Percentiles rank a stretch among this genome's conserved stretches.
These are phyloP conservation scores for Thomomys bottae DNA, from an alignment of 2,113 vertebrate genomes.

Conservation along the genomic window DNA sequence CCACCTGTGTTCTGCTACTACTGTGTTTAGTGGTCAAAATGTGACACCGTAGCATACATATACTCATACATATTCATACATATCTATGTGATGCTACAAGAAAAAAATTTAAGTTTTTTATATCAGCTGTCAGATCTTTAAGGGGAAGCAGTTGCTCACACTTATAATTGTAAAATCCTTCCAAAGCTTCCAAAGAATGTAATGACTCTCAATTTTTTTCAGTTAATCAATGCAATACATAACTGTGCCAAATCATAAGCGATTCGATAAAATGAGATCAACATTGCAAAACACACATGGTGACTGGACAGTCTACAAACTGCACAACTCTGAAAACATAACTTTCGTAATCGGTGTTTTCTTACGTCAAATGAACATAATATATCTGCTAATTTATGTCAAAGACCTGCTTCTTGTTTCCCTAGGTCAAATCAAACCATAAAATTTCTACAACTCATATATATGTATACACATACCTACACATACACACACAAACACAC, in stretches of 20 bases:
- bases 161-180: neutral
- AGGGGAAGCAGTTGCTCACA: neutral
- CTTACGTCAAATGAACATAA: no score
- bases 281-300: neutral
- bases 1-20: neutral
- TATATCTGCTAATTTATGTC: no score
- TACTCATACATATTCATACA: no score
- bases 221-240: neutral
- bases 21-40: neutral
- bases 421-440: no score
- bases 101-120: no score
- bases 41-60: neutral
- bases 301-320: neutral
- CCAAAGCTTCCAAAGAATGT: constrained; percentile 1
- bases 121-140: no score
- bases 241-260: neutral
- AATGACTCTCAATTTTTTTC: neutral
- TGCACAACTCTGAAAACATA: neutral
- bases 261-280: neutral
- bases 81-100: no score
- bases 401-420: no score
- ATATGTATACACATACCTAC: neutral
- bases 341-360: neutral
- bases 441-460: neutral
- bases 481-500: no score